Evolutionary conservation across 2,888 invertebrate species (phyloP).

Genomic region (Epirrhoe alternata): DNA sequence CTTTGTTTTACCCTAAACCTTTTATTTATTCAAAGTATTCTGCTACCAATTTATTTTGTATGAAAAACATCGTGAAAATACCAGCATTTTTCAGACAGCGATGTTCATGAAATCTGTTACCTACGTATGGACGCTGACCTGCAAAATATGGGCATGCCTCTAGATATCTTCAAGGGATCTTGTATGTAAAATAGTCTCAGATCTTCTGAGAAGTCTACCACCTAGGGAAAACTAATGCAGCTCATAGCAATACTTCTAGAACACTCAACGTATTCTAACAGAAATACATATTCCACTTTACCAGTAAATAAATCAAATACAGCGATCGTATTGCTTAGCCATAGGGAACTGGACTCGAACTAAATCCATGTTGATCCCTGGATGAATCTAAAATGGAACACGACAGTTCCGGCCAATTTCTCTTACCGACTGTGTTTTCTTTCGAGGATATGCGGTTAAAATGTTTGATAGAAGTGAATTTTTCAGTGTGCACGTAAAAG

Average conservation of each 20-base stretch:
- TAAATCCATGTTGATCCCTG: constrained; percentile 42
- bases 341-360: constrained; percentile 38
- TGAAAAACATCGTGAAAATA: too few relatives aligned
- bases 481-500: too few relatives aligned
- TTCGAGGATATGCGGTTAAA: constrained; percentile 14
- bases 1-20: not conserved
- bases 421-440: constrained; percentile 29
- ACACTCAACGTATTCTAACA: not conserved
- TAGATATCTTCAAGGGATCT: too few relatives aligned
- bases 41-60: too few relatives aligned
- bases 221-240: too few relatives aligned
- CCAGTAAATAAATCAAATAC: constrained; percentile 26
- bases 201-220: too few relatives aligned
- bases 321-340: constrained; percentile 51
- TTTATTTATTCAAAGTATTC: not conserved
- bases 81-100: too few relatives aligned
- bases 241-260: too few relatives aligned
- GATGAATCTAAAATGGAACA: constrained; percentile 47
- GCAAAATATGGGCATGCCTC: too few relatives aligned
- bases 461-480: not conserved
- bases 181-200: too few relatives aligned
- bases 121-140: too few relatives aligned
- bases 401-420: constrained; percentile 40
- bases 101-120: too few relatives aligned
- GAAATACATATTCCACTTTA: constrained; percentile 7